Base-by-base conservation (phyloP, 2,888 invertebrate species). In the Macrosoma leucophasiata region DNA sequence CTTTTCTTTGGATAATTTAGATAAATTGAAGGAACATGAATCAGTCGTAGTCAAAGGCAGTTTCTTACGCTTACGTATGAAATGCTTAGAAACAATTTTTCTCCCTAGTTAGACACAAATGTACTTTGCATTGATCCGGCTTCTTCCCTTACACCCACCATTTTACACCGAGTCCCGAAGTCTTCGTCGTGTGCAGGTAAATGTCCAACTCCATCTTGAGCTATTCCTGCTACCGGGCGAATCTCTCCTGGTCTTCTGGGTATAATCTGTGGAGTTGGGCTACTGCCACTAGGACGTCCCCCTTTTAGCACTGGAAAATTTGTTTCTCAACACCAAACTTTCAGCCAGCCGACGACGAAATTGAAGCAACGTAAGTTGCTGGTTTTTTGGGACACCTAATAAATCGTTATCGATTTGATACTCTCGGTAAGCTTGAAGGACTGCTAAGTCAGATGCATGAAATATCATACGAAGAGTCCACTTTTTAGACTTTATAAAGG, bases 401-500 rank as follows among this genome's bases (percentile, higher is more conserved):
- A 37, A 28, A 4, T 34, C 48, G 14, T 45, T 48, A 20, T 55
- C 49, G 10, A 10, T 29, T 36, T 51, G 43, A 30, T 50, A 55
- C 13, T 52, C 48, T 20, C 45, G 42, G 14, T 30, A 52, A 1
- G 48, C 46, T 23, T 52, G 50, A 15, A 43, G 42, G 4, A 53
- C 44, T 12, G 50, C 48, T 18, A 50, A 33, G 41, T 50, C 48
- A 2, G 46, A 50, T 17, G 48, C 51, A 36, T 54, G 55, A 36
- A 55, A 50, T 30, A 56, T 50, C 49, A 53, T 51, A 0, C 52
- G 52, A 3, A 62, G 19, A 10, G 62, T 47, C 56, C 55, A 60
- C 33, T 64, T 63, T 36, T 48, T 54, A 2, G 52, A 60, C 39
- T 52, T 56, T 40, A 60, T 53, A 10, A 52, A 56, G 3, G 56